phyloP scores from a whole-genome alignment of 1,140 invertebrate species.

The Forficula auricularia region DNA sequence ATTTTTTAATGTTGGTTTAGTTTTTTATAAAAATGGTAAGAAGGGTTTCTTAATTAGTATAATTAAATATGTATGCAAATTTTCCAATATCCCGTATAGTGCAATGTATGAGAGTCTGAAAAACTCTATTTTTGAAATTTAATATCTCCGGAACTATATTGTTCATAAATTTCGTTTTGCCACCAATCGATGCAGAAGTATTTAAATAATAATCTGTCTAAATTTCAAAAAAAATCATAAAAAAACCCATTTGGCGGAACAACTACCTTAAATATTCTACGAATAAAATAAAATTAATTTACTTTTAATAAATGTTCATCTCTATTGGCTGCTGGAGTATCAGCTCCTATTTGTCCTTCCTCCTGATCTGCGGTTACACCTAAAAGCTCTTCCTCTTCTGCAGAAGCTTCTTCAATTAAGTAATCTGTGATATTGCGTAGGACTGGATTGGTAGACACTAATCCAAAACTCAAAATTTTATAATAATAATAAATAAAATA shows the following conservation, averaged over 20 bases:
- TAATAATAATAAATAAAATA: neutral
- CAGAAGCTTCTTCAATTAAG: constrained; percentile 93
- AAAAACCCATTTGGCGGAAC: no score
- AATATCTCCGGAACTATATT: no score
- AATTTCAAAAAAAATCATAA: no score
- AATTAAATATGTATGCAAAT: no score
- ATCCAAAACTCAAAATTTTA: constrained; percentile 42
- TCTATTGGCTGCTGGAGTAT: constrained; percentile 46
- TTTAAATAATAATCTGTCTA: neutral
- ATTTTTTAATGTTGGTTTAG: no score
- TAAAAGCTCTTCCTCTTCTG: constrained; percentile 91
- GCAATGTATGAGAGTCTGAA: no score
- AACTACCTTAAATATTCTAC: no score
- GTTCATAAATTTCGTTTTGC: neutral
- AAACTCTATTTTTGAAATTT: no score
- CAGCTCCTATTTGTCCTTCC: constrained; percentile 29
- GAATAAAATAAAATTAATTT: constrained; percentile 22
- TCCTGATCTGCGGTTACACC: constrained; percentile 44
- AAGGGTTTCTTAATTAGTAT: no score
- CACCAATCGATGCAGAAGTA: neutral
- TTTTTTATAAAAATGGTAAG: no score
- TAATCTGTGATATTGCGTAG: constrained; percentile 96
- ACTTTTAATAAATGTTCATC: constrained; percentile 63
- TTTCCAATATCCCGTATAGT: no score
- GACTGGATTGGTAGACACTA: constrained; percentile 84